Conservation (phyloP, 2,797 vertebrate genomes). For the Channa striata region DNA sequence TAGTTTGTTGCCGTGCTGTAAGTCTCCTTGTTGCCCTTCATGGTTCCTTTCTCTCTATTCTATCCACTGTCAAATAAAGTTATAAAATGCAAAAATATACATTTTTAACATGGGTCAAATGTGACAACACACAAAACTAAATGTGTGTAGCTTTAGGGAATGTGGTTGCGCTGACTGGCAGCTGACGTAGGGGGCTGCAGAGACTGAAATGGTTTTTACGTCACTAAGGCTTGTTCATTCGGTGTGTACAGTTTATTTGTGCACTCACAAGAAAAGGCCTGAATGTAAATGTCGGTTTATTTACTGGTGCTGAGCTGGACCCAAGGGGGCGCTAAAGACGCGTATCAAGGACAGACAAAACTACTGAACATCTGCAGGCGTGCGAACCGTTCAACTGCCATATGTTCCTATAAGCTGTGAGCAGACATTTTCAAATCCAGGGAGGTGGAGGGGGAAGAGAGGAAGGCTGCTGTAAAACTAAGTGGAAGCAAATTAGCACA, state of each 20-base stretch:
- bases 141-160: too few species aligned
- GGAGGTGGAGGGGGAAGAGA: background rate
- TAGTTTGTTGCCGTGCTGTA: too few species aligned
- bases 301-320: conserved; percentile 5
- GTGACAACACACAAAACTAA: too few species aligned
- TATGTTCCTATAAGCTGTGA: conserved; percentile 49
- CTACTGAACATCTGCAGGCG: conserved; percentile 26
- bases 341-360: conserved; percentile 14
- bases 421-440: conserved; percentile 45
- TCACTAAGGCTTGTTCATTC: conserved; percentile 10
- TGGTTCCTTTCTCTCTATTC: too few species aligned
- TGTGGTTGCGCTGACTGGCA: background rate
- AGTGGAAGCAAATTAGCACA: conserved; percentile 87
- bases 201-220: background rate
- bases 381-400: conserved; percentile 16
- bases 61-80: too few species aligned
- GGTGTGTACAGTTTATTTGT: background rate
- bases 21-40: too few species aligned
- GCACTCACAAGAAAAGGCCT: too few species aligned
- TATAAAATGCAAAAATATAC: too few species aligned
- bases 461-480: conserved; percentile 68
- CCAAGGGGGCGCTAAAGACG: conserved; percentile 1
- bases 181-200: background rate
- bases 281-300: background rate
- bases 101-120: too few species aligned